phyloP scores from a whole-genome alignment of 2,888 invertebrate species.

The Cephus pulcher region DNA sequence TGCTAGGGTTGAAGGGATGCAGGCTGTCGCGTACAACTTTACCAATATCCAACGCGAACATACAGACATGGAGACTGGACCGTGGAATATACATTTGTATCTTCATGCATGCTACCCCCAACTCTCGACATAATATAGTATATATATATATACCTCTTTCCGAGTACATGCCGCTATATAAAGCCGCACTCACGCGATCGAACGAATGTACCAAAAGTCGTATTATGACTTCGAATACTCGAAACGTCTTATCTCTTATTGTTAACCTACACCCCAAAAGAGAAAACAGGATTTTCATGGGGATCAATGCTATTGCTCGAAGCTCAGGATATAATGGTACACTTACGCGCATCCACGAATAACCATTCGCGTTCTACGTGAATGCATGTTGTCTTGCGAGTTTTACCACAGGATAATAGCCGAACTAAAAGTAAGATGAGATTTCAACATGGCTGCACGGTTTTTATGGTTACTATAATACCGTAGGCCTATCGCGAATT shows the following conservation, averaged over 20 bases:
- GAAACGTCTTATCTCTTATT: background rate
- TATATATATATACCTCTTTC: background rate
- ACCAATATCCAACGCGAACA: constrained; percentile 59
- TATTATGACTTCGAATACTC: background rate
- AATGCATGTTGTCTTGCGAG: background rate
- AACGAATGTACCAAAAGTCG: background rate
- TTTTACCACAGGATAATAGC: background rate
- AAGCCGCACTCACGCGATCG: background rate
- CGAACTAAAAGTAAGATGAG: background rate
- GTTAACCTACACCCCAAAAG: background rate
- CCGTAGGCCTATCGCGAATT: background rate
- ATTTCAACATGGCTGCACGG: background rate
- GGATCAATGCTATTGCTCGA: background rate
- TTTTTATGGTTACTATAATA: background rate
- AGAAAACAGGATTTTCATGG: background rate
- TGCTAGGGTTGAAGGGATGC: constrained; percentile 29
- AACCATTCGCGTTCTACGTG: background rate
- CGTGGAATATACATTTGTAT: constrained; percentile 24
- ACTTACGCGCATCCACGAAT: background rate
- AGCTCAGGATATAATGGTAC: background rate
- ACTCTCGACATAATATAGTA: background rate
- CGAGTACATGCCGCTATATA: background rate
- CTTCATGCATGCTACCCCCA: constrained; percentile 14
- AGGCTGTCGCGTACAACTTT: constrained; percentile 63
- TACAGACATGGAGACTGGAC: constrained; percentile 20